phyloP scores from a whole-genome alignment of 2,888 invertebrate species.

The Cataglyphis cursor region DNA sequence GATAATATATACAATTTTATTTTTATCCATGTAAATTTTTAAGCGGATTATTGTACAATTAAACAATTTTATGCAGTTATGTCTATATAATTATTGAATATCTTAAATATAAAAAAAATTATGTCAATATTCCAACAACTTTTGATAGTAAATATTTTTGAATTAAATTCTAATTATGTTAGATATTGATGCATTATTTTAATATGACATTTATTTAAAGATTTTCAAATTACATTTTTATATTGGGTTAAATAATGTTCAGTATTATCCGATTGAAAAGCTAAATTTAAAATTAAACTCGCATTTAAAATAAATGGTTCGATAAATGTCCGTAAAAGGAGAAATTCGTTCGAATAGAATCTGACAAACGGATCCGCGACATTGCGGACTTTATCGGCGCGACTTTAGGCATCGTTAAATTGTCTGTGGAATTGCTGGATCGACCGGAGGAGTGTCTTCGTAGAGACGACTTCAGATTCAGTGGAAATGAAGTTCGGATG shows the following conservation, averaged over 20 bases:
- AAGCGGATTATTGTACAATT: background rate
- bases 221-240: background rate
- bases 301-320: slow-evolving; percentile 7
- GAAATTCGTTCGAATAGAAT: slow-evolving; percentile 29
- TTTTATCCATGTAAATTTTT: background rate
- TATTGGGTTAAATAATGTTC: background rate
- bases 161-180: background rate
- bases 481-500: slow-evolving; percentile 63
- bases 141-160: background rate
- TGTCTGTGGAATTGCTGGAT: slow-evolving; percentile 53
- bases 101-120: background rate
- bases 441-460: slow-evolving; percentile 37
- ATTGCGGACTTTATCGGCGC: slow-evolving; percentile 31
- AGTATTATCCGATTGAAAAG: background rate
- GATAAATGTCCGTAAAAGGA: slow-evolving; percentile 1
- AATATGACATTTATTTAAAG: background rate
- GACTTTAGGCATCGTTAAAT: slow-evolving; percentile 58
- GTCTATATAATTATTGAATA: too few species aligned
- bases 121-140: background rate
- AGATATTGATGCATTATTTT: background rate
- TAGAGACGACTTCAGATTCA: slow-evolving; percentile 2
- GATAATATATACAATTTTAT: background rate
- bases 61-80: background rate
- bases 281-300: slow-evolving; percentile 4
- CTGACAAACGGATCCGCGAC: slow-evolving; percentile 38